Evolutionary conservation across 2,113 vertebrate species (phyloP).

Genomic region (Engraulis encrasicolus): DNA sequence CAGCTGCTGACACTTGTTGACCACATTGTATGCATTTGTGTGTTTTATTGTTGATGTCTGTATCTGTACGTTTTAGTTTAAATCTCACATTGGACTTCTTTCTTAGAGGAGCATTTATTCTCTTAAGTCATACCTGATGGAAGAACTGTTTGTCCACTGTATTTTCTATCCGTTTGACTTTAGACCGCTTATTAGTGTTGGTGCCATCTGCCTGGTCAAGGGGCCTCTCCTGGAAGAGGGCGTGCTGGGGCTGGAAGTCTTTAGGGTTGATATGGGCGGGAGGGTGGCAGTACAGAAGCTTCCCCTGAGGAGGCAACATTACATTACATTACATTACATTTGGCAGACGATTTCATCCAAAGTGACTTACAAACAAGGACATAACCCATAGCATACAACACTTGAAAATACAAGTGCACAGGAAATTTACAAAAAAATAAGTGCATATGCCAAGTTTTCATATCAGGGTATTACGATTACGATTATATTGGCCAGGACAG

Average conservation of each 20-base stretch:
- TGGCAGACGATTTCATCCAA: neutral
- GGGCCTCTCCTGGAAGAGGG: constrained; percentile 52
- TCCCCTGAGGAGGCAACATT: constrained; percentile 77
- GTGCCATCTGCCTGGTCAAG: constrained; percentile 22
- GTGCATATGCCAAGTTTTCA: no score
- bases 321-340: no score
- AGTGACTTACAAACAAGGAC: neutral
- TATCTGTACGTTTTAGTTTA: neutral
- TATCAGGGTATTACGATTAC: no score
- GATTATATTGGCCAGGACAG: no score
- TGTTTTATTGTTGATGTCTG: neutral
- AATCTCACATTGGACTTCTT: no score
- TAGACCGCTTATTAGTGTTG: constrained; percentile 60
- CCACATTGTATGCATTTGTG: neutral
- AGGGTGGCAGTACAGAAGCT: constrained; percentile 90
- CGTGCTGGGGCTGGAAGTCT: constrained; percentile 86
- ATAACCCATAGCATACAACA: no score
- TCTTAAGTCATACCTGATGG: constrained; percentile 80
- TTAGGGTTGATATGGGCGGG: constrained; percentile 80
- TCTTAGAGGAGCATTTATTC: no score
- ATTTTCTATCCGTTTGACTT: constrained; percentile 87
- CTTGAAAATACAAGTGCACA: no score
- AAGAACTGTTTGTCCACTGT: constrained; percentile 92
- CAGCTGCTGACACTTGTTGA: neutral
- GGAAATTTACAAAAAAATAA: no score